A percentile compares a stretch with the other conserved stretches of the same genome.
These are phyloP conservation scores for Actinia tenebrosa DNA, from an alignment of 64 coral and sea anemone genomes.

Conservation along the genomic window DNA sequence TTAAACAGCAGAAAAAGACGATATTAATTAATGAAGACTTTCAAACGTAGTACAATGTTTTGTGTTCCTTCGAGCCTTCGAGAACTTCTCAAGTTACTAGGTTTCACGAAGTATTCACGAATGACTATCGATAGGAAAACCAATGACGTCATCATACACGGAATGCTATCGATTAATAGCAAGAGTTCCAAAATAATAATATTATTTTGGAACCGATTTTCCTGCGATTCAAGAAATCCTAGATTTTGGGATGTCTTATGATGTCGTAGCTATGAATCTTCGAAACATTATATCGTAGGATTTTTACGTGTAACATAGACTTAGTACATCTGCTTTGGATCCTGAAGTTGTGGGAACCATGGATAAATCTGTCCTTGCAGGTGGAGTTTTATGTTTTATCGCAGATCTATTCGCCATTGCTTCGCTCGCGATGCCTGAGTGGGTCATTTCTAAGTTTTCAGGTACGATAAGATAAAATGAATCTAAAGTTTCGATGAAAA, in stretches of 20 bases:
- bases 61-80: neutral
- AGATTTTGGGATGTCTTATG: neutral
- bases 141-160: neutral
- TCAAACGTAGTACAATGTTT: neutral
- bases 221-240: neutral
- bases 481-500: neutral
- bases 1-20: neutral
- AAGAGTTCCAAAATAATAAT: neutral
- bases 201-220: neutral
- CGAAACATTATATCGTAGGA: neutral
- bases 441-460: constrained; percentile 72
- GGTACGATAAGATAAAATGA: constrained; percentile 26
- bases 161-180: neutral
- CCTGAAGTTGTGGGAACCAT: constrained; percentile 10
- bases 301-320: neutral
- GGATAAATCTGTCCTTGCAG: constrained; percentile 86
- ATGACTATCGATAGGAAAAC: neutral
- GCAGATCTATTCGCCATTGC: constrained; percentile 85
- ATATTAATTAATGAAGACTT: neutral
- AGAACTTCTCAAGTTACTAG: neutral
- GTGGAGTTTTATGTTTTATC: constrained; percentile 71
- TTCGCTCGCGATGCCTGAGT: constrained; percentile 79
- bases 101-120: neutral
- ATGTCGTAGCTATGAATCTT: neutral
- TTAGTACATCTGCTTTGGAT: neutral